Conservation (phyloP, 1,140 invertebrate genomes). For the Akabosia matsudoensis region DNA sequence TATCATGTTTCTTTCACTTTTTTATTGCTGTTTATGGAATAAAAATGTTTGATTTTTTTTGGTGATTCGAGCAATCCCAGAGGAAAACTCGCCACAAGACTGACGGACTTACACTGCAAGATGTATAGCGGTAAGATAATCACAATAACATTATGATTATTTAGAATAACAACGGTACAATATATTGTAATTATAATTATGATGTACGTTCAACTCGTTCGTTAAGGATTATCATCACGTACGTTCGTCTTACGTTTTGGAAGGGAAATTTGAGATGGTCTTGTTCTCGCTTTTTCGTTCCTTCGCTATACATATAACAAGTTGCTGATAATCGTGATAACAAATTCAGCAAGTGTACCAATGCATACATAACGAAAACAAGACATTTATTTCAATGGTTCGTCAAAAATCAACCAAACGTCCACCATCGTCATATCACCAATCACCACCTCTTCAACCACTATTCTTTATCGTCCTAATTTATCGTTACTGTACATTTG, state of each 20-base stretch:
- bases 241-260: not conserved
- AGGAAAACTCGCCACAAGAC: not conserved
- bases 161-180: not conserved
- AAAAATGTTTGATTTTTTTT: not conserved
- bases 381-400: no score
- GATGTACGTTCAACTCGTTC: no score
- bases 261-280: conserved; percentile 1
- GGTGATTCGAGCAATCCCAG: not conserved
- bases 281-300: not conserved
- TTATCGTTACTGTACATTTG: no score
- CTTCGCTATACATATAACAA: not conserved
- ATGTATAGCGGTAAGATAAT: no score
- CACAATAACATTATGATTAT: not conserved
- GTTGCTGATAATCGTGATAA: no score
- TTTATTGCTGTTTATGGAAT: conserved; percentile 1
- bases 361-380: no score
- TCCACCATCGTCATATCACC: no score
- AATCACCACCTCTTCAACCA: no score
- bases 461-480: no score
- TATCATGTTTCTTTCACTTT: conserved; percentile 11
- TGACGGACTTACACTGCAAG: not conserved
- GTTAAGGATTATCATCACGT: conserved; percentile 11
- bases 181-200: not conserved
- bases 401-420: no score
- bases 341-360: no score